These are phyloP conservation scores for Contarinia nasturtii DNA, from an alignment of 1,140 invertebrate species.

Conservation along the genomic window DNA sequence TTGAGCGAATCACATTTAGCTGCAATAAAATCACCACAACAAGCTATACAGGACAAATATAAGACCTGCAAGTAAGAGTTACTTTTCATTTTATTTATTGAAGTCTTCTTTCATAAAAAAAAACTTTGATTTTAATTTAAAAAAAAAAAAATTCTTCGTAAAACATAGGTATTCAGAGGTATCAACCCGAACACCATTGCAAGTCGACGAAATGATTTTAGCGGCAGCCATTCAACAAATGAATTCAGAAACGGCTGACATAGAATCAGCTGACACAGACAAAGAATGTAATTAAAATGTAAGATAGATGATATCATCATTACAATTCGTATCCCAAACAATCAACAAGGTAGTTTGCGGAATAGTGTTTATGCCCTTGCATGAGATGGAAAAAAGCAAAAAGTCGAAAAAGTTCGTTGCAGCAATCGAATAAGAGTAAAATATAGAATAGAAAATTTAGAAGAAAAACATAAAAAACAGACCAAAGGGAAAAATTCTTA, in stretches of 20 bases:
- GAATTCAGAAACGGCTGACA: background rate
- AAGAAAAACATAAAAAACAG: too few relatives aligned
- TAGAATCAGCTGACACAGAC: too few relatives aligned
- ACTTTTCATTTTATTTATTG: background rate
- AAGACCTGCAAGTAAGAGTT: constrained; percentile 43
- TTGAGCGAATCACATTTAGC: constrained; percentile 47
- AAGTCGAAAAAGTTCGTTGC: too few relatives aligned
- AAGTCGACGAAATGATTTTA: constrained; percentile 8
- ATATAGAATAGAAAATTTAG: too few relatives aligned
- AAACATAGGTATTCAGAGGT: constrained; percentile 16
- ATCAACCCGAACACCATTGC: constrained; percentile 11
- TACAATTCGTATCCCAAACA: background rate
- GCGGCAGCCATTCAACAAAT: background rate
- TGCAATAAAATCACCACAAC: constrained; percentile 44
- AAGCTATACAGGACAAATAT: constrained; percentile 73
- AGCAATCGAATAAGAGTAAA: too few relatives aligned
- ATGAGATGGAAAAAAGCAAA: too few relatives aligned
- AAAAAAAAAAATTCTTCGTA: too few relatives aligned
- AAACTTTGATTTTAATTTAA: background rate
- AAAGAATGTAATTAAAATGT: constrained; percentile 4
- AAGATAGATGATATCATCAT: constrained; percentile 2
- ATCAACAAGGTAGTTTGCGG: too few relatives aligned
- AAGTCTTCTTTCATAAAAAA: background rate
- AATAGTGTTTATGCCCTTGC: too few relatives aligned
- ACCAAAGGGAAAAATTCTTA: too few relatives aligned